A percentile compares a stretch with the other conserved stretches of the same genome.
These are phyloP conservation scores for Tortricodes alternella DNA, from an alignment of 2,888 invertebrate species.

Conservation along the genomic window DNA sequence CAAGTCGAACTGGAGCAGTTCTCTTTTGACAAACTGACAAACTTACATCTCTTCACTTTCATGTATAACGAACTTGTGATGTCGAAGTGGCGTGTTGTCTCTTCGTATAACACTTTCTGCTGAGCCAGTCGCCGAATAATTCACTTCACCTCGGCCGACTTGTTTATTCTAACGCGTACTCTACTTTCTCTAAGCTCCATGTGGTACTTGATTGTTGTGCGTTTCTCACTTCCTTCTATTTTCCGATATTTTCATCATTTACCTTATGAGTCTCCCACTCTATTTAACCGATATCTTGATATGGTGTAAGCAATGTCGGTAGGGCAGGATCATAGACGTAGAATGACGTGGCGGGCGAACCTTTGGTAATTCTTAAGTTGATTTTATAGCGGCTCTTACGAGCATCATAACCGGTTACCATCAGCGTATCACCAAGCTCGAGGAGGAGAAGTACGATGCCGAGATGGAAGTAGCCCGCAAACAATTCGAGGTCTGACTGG, in stretches of 20 bases:
- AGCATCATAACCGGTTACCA: slow-evolving; percentile 90
- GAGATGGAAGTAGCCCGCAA: slow-evolving; percentile 98
- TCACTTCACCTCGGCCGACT: slow-evolving; percentile 44
- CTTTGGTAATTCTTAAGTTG: slow-evolving; percentile 65
- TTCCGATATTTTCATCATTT: slow-evolving; percentile 52
- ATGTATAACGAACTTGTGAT: slow-evolving; percentile 66
- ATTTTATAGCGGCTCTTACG: slow-evolving; percentile 85
- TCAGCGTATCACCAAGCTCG: slow-evolving; percentile 90
- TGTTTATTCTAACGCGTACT: slow-evolving; percentile 67
- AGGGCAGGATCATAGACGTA: slow-evolving; percentile 38
- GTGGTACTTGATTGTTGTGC: slow-evolving; percentile 61
- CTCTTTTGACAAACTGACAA: slow-evolving; percentile 72
- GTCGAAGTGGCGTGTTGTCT: slow-evolving; percentile 72
- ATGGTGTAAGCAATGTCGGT: slow-evolving; percentile 41
- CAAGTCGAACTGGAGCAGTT: slow-evolving; percentile 58
- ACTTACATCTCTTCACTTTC: slow-evolving; percentile 68
- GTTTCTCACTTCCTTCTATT: slow-evolving; percentile 63
- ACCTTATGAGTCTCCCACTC: slow-evolving; percentile 63
- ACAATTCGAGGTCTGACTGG: slow-evolving; percentile 94
- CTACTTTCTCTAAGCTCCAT: slow-evolving; percentile 63
- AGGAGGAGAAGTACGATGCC: slow-evolving; percentile 98
- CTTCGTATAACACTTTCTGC: slow-evolving; percentile 61
- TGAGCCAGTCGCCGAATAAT: slow-evolving; percentile 51
- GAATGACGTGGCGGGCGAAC: slow-evolving; percentile 41
- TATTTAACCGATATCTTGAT: slow-evolving; percentile 57